Base-by-base conservation (phyloP, 2,113 vertebrate species). In the Psilopsiagon aurifrons region DNA sequence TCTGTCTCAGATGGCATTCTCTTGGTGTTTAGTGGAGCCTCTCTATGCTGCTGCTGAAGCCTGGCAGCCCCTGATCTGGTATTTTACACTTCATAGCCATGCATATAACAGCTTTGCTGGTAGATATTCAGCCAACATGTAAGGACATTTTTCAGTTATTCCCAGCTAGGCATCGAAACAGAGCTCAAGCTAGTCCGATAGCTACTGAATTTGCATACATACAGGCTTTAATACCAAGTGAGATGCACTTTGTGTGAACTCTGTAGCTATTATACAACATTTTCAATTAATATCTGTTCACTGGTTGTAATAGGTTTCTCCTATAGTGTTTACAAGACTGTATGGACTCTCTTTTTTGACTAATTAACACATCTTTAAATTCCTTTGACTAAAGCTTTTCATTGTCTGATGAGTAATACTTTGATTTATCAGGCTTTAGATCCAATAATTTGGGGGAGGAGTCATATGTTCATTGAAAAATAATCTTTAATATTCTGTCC, bases 321-420 rank as follows among this genome's bases (percentile, higher is more conserved):
- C 74, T 54, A 52, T 83, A 94, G 90, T 63, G 81, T 96, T 97
- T 96, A 94, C 92, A 92, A 94, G 94, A 55, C 90, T 96, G 41
- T 75, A 83, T 76, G 41, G 69, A 59, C 57, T 94, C 76, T 88
- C 93, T 96, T 90, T 88, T 95, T 95, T 94, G 85, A 92, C 92
- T 94, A 94, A 97, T 97, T 97, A 97, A 89, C 88, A 93, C 74
- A 70, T 91, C 90, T 94, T 93, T 94, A 96, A 85, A 97, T 94
- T 92, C 80, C 90, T 97, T 91, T 94, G 84, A 96, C 91, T 92
- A 81, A 88, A 92, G 55, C 31, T 83, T 96, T 95, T 68, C 0
- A 0, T 85, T 94, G 62, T 90, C 87, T 95, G 31, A 63, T 97
- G 86, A 90, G 63, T 63, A 96, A 87, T 86, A 83, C 71, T 94